Evolutionary conservation across 2,888 invertebrate genomes (phyloP), one percentile per base, ranked within the genome.

Genomic region (Salticus scenicus): DNA sequence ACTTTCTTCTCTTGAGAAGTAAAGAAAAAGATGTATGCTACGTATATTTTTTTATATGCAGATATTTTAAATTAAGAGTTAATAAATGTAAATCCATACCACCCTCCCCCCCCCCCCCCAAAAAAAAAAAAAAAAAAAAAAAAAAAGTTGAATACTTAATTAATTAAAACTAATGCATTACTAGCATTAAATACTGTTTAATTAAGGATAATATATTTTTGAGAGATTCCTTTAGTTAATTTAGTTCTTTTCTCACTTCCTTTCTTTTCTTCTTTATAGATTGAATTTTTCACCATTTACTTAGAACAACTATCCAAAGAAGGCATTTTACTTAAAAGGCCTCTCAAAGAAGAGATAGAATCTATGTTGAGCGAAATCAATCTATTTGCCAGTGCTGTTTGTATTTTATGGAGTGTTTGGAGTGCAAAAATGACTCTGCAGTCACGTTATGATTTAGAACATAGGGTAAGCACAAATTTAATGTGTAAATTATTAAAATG

Each of bases 351-450:
- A 5, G 88, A 87, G 2, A 89, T 90, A 30, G 89, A 89, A 8
- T 89, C 73, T 4, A 91, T 97, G 1, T 92, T 96, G 80, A 90
- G 92, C 30, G 98, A 99, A 92, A 94, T 97, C 33, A 94, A 94
- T 85, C 93, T 95, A 0, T 98, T 97, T 90, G 94, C 95, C 0
- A 92, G 98, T 87, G 96, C 95, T 30, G 96, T 97, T 69, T 97
- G 99, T 91, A 94, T 98, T 82, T 95, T 98, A 91, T 99, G 98
- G 98, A 94, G 94, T 0, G 93, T 98, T 0, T 99, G 99, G 99
- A 94, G 95, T 0, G 93, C 97, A 33, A 95, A 97, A n/a, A 97
- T 97, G 91, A 96, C 96, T 0, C 94, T 94, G 87, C 94, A 94
- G 64, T 96, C 97, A 0, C 94, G 95, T 90, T 98, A 98, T 89